phyloP scores from a whole-genome alignment of 2,888 invertebrate genomes.

The Omphaloscelis lunosa region DNA sequence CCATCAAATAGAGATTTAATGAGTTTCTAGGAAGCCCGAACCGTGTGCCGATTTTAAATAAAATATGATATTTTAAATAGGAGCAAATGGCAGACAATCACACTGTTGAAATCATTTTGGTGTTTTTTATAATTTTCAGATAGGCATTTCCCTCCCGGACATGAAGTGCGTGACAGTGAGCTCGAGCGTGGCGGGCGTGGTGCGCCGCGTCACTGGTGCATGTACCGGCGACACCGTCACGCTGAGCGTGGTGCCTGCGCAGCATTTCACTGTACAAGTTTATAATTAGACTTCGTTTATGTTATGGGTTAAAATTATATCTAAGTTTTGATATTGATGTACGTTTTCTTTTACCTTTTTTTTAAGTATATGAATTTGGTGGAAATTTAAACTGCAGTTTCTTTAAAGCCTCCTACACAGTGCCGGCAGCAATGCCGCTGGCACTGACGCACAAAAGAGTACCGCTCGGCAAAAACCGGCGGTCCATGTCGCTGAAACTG shows the following conservation, averaged over 20 bases:
- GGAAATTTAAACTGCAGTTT: not conserved
- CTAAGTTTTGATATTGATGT: not conserved
- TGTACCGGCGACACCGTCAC: constrained; percentile 71
- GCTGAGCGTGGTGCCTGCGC: constrained; percentile 65
- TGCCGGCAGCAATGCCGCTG: too few species aligned
- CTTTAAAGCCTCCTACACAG: too few species aligned
- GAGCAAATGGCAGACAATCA: too few species aligned
- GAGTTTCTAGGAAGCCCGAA: too few species aligned
- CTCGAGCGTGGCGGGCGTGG: constrained; percentile 66
- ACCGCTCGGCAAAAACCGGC: too few species aligned
- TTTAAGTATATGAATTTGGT: not conserved
- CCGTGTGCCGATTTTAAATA: too few species aligned
- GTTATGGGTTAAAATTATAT: not conserved
- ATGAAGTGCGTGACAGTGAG: constrained; percentile 74
- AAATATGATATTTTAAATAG: too few species aligned
- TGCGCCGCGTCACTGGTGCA: constrained; percentile 68
- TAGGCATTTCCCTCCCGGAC: constrained; percentile 66
- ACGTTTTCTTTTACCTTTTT: not conserved
- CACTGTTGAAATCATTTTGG: not conserved
- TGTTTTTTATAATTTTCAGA: constrained; percentile 63
- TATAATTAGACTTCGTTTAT: constrained; percentile 60
- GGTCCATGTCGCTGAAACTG: too few species aligned
- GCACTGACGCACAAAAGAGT: too few species aligned
- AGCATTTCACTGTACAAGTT: constrained; percentile 70
- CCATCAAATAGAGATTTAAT: too few species aligned